These are phyloP conservation scores for Metalampra italica DNA, from an alignment of 2,888 invertebrate species.

Conservation along the genomic window DNA sequence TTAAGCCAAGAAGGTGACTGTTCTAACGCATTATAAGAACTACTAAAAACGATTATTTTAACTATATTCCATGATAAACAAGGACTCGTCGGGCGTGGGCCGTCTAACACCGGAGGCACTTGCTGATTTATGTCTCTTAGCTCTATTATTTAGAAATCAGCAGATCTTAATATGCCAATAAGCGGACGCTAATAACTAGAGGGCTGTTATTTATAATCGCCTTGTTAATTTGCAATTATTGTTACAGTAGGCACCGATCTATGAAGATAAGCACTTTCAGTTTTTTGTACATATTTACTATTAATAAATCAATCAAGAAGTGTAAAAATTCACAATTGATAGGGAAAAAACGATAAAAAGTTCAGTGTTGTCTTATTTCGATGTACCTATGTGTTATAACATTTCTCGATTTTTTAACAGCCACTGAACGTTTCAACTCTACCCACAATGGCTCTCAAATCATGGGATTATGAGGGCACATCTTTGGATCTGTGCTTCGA, in stretches of 20 bases:
- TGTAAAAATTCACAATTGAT: too few relatives aligned
- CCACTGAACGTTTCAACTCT: too few relatives aligned
- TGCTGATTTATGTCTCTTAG: slow-evolving; percentile 42
- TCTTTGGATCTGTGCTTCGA: too few relatives aligned
- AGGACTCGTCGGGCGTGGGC: slow-evolving; percentile 21
- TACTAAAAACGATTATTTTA: slow-evolving; percentile 22
- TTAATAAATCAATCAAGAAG: too few relatives aligned
- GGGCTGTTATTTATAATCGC: slow-evolving; percentile 11
- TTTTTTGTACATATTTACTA: too few relatives aligned
- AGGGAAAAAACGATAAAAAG: too few relatives aligned
- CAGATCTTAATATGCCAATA: slow-evolving; percentile 43
- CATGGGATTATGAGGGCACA: too few relatives aligned
- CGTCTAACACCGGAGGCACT: slow-evolving; percentile 42
- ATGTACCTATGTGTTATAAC: too few relatives aligned
- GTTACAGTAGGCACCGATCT: background rate
- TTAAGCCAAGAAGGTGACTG: background rate
- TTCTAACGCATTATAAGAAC: slow-evolving; percentile 9
- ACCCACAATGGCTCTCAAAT: too few relatives aligned
- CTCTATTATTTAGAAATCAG: slow-evolving; percentile 52
- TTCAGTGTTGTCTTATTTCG: too few relatives aligned
- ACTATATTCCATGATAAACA: slow-evolving; percentile 30
- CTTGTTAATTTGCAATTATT: slow-evolving; percentile 3
- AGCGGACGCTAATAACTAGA: slow-evolving; percentile 23
- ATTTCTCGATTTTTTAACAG: too few relatives aligned
- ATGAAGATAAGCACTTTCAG: background rate